Base-by-base conservation (phyloP, 2,113 vertebrate species). In the Eublepharis macularius region DNA sequence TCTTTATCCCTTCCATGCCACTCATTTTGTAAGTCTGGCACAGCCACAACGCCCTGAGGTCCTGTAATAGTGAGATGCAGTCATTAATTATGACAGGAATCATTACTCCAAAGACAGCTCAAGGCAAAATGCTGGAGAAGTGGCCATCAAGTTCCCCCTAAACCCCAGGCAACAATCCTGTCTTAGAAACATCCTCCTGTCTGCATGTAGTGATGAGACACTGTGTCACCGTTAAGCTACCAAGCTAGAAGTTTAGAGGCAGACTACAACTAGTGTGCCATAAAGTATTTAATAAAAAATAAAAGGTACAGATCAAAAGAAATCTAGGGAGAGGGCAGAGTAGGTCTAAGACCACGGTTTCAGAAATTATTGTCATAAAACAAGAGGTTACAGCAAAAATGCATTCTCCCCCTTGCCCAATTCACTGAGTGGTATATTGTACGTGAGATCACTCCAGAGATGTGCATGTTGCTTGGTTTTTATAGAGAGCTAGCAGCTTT, bases 281-380 rank as follows among this genome's bases (percentile, higher is more conserved):
- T 43, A 14, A 85, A 86, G 0, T 80, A 69, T 49, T 1, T 66
- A 90, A 13, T 47, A 89, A 80, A 72, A 60, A 54, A 77, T 77
- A 43, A 4, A 0, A 34, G n/a, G n/a, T n/a, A n/a, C n/a, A n/a
- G n/a, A 75, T 21, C 0, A 0, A 1, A 83, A 78, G 54, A 26
- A 68, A 85, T 80, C 2, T 11, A 70, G 6, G 17, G 21, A 73
- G 83, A 87, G 81, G 0, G 63, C 2, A 1, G 32, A 24, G 2
- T 39, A 66, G 41, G 29, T 68, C 45, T 8, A 19, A 32, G n/a
- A n/a, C n/a, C n/a, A n/a, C n/a, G n/a, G n/a, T n/a, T n/a, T n/a
- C n/a, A n/a, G n/a, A n/a, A n/a, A n/a, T n/a, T n/a, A n/a, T n/a
- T n/a, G n/a, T n/a, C n/a, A n/a, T n/a, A n/a, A n/a, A n/a, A n/a